Evolutionary conservation across 23 tunicate genomes (phyloP).

Genomic region (Halocynthia aurantium): DNA sequence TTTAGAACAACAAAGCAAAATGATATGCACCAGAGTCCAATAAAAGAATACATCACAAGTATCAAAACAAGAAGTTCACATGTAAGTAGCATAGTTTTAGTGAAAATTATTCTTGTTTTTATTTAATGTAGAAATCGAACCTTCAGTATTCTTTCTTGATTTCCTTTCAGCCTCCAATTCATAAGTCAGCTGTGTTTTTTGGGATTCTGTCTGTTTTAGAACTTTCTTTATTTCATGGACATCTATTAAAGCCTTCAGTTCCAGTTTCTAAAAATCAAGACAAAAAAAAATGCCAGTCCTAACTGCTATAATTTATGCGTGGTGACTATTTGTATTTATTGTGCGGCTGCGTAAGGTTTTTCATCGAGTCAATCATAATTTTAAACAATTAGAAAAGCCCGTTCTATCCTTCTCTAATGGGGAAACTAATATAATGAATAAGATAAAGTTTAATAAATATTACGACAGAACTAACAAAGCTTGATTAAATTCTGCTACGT

Average conservation of each 20-base stretch:
- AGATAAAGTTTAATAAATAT: no score
- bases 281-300: background rate
- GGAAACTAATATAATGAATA: no score
- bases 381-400: no score
- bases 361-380: no score
- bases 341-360: no score
- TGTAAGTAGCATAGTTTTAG: no score
- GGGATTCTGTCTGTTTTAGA: constrained; percentile 37
- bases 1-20: background rate
- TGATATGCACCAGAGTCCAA: background rate
- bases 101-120: no score
- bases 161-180: constrained; percentile 68
- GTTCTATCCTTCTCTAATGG: no score
- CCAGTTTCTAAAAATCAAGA: constrained; percentile 51
- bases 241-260: constrained; percentile 41
- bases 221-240: constrained; percentile 39
- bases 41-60: no score
- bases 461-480: no score
- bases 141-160: constrained; percentile 42
- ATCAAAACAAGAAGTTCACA: no score
- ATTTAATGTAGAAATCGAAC: constrained; percentile 4
- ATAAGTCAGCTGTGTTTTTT: constrained; percentile 25
- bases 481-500: no score
- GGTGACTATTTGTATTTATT: background rate
- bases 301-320: background rate